Evolutionary conservation across 1,140 invertebrate genomes (phyloP).

Genomic region (Bombus fervidus): DNA sequence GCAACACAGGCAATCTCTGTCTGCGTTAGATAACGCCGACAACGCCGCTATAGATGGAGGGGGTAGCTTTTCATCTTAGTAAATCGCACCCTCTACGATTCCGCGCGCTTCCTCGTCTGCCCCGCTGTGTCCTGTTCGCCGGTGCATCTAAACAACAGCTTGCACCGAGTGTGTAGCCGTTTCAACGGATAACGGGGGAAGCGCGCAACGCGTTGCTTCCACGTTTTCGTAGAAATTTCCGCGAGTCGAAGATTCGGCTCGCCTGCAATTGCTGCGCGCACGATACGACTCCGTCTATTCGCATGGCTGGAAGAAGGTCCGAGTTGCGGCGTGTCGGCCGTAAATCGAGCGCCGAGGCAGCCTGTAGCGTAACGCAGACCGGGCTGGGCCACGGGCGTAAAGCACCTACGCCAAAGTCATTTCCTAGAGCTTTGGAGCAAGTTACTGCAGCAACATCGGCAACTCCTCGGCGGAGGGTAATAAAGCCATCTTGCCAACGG

Average conservation of each 20-base stretch:
- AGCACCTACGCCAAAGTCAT: conserved; percentile 72
- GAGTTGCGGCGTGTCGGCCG: not conserved
- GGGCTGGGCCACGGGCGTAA: conserved; percentile 18
- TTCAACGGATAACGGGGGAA: not conserved
- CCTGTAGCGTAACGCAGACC: no score
- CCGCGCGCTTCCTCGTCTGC: not conserved
- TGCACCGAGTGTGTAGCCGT: not conserved
- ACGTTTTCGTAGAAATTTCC: not conserved
- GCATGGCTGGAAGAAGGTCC: not conserved
- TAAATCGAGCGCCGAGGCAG: conserved; percentile 13
- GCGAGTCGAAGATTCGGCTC: no score
- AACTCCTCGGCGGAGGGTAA: conserved; percentile 76
- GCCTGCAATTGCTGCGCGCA: no score
- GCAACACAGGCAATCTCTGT: conserved; percentile 77
- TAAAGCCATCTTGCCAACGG: conserved; percentile 79
- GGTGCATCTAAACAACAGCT: conserved; percentile 65
- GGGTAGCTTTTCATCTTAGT: conserved; percentile 78
- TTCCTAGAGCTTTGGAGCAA: conserved; percentile 74
- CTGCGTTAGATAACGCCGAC: conserved; percentile 75
- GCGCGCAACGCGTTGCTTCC: not conserved
- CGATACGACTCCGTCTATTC: not conserved
- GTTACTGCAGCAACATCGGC: conserved; percentile 76
- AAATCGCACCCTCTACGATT: conserved; percentile 70
- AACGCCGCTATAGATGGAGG: conserved; percentile 26
- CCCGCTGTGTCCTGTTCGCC: conserved; percentile 23